Conservation (phyloP, 2,797 vertebrate genomes). For the Prunella strophiata region DNA sequence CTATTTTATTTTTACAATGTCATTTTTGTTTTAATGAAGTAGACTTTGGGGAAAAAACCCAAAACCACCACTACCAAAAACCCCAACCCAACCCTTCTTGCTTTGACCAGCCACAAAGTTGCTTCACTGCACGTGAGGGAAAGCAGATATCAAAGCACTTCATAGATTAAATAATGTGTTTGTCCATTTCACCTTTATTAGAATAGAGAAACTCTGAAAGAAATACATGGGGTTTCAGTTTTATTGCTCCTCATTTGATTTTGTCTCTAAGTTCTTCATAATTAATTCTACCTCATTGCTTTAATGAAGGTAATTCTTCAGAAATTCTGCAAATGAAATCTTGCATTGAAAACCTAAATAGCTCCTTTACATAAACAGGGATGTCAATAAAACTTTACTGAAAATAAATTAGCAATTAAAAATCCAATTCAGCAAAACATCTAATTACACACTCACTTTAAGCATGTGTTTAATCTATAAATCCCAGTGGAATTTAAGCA, state of each 20-base stretch:
- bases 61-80: background rate
- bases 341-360: background rate
- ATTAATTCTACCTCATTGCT: background rate
- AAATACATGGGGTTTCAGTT: background rate
- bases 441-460: background rate
- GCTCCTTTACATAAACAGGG: background rate
- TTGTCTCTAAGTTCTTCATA: background rate
- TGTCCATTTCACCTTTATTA: background rate
- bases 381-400: conserved; percentile 1
- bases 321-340: background rate
- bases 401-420: background rate
- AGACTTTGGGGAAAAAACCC: background rate
- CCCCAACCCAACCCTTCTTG: rapidly evolving
- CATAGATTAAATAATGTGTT: background rate
- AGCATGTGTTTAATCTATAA: background rate
- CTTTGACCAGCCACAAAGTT: background rate
- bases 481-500: background rate
- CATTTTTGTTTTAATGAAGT: background rate
- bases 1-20: background rate
- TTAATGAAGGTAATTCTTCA: background rate
- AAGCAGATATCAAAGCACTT: background rate
- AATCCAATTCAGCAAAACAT: background rate
- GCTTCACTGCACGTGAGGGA: background rate
- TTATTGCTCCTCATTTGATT: background rate
- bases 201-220: background rate